These are phyloP conservation scores for Hylaeus anthracinus DNA, from an alignment of 1,140 invertebrate species.

Conservation along the genomic window DNA sequence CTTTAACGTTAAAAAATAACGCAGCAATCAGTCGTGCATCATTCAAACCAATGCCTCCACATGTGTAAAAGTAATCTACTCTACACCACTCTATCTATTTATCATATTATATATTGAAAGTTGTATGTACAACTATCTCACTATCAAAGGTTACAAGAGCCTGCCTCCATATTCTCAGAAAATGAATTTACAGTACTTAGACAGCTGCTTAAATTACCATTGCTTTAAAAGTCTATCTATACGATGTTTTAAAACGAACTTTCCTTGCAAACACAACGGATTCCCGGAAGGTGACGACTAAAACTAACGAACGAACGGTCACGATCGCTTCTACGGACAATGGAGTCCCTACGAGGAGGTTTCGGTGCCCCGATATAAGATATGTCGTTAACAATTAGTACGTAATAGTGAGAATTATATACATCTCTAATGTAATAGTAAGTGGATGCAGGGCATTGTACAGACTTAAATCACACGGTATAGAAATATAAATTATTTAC, in stretches of 20 bases:
- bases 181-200: too few relatives aligned
- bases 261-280: not conserved
- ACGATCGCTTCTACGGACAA: slow-evolving; percentile 37
- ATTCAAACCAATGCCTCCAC: too few relatives aligned
- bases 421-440: slow-evolving; percentile 37
- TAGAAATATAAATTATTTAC: slow-evolving; percentile 55
- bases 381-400: slow-evolving; percentile 22
- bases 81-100: not conserved
- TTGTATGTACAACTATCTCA: not conserved
- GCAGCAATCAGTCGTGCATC: too few relatives aligned
- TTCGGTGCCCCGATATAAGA: not conserved
- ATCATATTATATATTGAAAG: not conserved
- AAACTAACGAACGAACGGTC: not conserved
- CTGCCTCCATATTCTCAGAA: too few relatives aligned
- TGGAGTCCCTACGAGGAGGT: not conserved
- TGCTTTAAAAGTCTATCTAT: too few relatives aligned
- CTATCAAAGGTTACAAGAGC: not conserved
- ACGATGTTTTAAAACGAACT: not conserved
- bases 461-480: slow-evolving; percentile 41
- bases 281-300: not conserved
- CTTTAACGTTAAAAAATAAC: too few relatives aligned
- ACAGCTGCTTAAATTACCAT: too few relatives aligned
- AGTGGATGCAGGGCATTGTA: slow-evolving; percentile 16
- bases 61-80: not conserved
- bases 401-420: slow-evolving; percentile 40